A percentile compares a stretch with the other conserved stretches of the same genome.
These are phyloP conservation scores for Drosophila infuscata DNA, from an alignment of 2,888 invertebrate genomes.

Conservation along the genomic window DNA sequence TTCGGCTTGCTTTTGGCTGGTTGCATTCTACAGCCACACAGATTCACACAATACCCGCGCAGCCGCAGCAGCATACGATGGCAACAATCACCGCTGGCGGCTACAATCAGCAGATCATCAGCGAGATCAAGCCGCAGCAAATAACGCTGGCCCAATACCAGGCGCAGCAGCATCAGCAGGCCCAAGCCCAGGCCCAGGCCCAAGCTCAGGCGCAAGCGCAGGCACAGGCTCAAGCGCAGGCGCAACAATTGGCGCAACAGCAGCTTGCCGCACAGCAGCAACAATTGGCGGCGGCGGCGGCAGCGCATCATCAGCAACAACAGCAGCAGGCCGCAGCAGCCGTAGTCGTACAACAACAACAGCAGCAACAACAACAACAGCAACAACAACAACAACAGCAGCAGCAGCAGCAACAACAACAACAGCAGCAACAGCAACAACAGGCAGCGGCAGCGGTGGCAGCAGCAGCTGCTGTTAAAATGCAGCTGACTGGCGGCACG, in stretches of 20 bases:
- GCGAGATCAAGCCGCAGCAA: conserved; percentile 83
- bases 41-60: conserved; percentile 81
- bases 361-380: conserved; percentile 46
- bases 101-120: conserved; percentile 83
- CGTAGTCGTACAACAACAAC: conserved; percentile 55
- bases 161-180: conserved; percentile 82
- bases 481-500: conserved; percentile 79
- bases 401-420: conserved; percentile 54
- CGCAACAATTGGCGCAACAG: conserved; percentile 62
- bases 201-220: conserved; percentile 51
- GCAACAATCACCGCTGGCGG: conserved; percentile 81
- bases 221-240: conserved; percentile 80
- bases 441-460: conserved; percentile 50
- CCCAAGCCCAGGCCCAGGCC: conserved; percentile 65
- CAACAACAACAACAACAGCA: conserved; percentile 59
- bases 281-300: conserved; percentile 58
- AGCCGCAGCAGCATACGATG: conserved; percentile 80
- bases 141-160: conserved; percentile 83
- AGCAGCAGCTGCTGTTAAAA: conserved; percentile 72
- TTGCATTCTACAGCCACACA: conserved; percentile 68
- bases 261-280: conserved; percentile 69
- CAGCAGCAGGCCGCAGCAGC: conserved; percentile 63
- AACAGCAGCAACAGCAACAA: conserved; percentile 59
- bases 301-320: conserved; percentile 74
- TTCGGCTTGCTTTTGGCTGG: neutral